Percentiles rank a stretch among this genome's conserved stretches.
Evolutionary conservation across 2,113 vertebrate species (phyloP).

Genomic region (Oncorhynchus gorbuscha): DNA sequence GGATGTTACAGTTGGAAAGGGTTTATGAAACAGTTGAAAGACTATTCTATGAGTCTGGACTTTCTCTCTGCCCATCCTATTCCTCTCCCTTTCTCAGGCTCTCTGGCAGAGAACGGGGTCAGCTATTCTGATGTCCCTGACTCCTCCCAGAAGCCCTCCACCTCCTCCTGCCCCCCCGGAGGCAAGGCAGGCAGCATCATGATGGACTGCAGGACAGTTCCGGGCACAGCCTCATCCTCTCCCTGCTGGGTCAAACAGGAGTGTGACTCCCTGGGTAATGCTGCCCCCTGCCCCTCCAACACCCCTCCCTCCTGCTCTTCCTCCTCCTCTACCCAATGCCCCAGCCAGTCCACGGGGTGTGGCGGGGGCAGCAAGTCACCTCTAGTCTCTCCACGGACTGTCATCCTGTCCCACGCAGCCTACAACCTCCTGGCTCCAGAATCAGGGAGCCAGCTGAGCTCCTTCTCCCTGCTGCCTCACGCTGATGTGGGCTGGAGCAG

Average conservation of each 20-base stretch:
- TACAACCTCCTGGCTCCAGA: slow-evolving; percentile 84
- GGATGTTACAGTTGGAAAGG: not conserved
- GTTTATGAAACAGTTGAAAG: not conserved
- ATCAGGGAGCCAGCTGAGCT: slow-evolving; percentile 76
- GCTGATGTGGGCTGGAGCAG: slow-evolving; percentile 88
- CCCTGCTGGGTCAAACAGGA: slow-evolving; percentile 83
- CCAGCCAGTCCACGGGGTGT: slow-evolving; percentile 69
- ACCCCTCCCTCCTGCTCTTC: slow-evolving; percentile 56
- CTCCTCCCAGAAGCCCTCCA: slow-evolving; percentile 77
- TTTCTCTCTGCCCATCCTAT: not conserved
- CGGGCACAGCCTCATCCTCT: slow-evolving; percentile 11
- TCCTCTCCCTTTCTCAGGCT: slow-evolving; percentile 70
- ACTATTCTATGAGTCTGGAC: not conserved
- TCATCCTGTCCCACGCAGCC: slow-evolving; percentile 88
- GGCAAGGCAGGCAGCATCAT: slow-evolving; percentile 56
- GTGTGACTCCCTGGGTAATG: slow-evolving; percentile 84
- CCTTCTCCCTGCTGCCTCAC: slow-evolving; percentile 87
- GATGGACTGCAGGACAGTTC: slow-evolving; percentile 65
- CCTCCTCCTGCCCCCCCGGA: slow-evolving; percentile 68
- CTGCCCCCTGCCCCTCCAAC: slow-evolving; percentile 69
- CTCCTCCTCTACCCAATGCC: slow-evolving; percentile 73
- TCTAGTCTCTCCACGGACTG: slow-evolving; percentile 78
- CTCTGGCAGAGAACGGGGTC: slow-evolving; percentile 79
- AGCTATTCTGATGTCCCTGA: slow-evolving; percentile 83
- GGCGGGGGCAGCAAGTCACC: slow-evolving; percentile 46